phyloP scores from a whole-genome alignment of 2,797 vertebrate genomes.

The Phrynocephalus vlangalii region DNA sequence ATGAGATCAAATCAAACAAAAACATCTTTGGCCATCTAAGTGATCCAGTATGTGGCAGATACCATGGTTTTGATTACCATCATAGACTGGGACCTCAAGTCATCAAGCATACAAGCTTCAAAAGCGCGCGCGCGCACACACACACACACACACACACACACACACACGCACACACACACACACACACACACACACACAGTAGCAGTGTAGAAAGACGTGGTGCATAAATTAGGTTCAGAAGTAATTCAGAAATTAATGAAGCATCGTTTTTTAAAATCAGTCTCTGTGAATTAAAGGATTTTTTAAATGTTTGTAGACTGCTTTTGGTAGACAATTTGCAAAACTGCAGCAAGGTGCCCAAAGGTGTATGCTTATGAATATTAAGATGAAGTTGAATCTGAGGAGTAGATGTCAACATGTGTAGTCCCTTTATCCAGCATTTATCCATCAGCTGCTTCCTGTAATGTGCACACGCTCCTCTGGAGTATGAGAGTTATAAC shows the following conservation, averaged over 20 bases:
- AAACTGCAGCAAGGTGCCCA: background rate
- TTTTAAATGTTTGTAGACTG: slow-evolving; percentile 5
- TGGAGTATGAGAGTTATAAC: too few relatives aligned
- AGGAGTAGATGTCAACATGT: background rate
- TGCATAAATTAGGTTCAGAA: slow-evolving; percentile 19
- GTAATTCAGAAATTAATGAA: slow-evolving; percentile 36
- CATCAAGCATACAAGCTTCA: slow-evolving; percentile 4
- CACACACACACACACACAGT: background rate
- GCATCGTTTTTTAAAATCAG: background rate
- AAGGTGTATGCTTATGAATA: background rate
- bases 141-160: too few relatives aligned
- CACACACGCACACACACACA: too few relatives aligned
- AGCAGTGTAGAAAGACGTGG: slow-evolving; percentile 34
- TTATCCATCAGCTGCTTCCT: background rate
- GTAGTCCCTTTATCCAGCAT: background rate
- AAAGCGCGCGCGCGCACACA: background rate
- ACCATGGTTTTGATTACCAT: slow-evolving; percentile 44
- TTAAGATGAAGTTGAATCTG: background rate
- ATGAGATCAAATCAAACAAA: slow-evolving; percentile 27
- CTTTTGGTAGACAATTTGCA: background rate
- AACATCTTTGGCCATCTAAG: slow-evolving; percentile 47
- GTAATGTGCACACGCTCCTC: background rate
- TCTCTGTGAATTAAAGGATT: background rate
- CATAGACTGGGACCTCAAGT: slow-evolving; percentile 35
- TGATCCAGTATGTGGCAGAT: slow-evolving; percentile 41